Percentiles rank a stretch among this genome's conserved stretches.
Evolutionary conservation across 2,113 vertebrate genomes (phyloP).

Genomic region (Cyphomyrus plagiostoma): DNA sequence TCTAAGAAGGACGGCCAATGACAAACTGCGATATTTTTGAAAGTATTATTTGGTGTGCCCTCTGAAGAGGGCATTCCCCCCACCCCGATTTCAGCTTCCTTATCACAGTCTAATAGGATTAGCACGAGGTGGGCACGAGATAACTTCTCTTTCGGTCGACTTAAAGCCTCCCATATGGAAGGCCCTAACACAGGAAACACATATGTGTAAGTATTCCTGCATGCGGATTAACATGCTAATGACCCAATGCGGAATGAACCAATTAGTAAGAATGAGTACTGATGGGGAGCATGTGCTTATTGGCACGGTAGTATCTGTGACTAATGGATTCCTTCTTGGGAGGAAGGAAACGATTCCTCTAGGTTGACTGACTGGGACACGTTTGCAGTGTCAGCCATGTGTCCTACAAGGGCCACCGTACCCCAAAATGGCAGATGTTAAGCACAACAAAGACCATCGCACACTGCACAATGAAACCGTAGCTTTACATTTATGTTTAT

Average conservation of each 20-base stretch:
- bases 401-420: background rate
- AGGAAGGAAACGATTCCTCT: background rate
- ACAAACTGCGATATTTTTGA: background rate
- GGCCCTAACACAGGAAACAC: background rate
- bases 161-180: background rate
- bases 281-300: background rate
- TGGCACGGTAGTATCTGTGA: background rate
- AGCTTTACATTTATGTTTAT: background rate
- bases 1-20: background rate
- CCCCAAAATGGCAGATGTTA: background rate
- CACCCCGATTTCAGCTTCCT: constrained; percentile 10
- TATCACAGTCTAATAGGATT: constrained; percentile 30
- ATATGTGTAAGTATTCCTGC: background rate
- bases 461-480: background rate
- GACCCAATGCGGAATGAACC: background rate
- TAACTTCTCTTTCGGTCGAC: background rate
- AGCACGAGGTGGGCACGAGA: background rate
- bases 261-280: background rate
- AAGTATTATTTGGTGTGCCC: background rate
- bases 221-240: background rate
- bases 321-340: background rate
- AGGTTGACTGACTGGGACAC: background rate
- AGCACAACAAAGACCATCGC: background rate
- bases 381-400: background rate
- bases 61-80: constrained; percentile 21